Percentiles rank a stretch among this genome's conserved stretches.
These are phyloP conservation scores for Perodicticus potto DNA, from an alignment of 2,797 vertebrate species.

Conservation along the genomic window DNA sequence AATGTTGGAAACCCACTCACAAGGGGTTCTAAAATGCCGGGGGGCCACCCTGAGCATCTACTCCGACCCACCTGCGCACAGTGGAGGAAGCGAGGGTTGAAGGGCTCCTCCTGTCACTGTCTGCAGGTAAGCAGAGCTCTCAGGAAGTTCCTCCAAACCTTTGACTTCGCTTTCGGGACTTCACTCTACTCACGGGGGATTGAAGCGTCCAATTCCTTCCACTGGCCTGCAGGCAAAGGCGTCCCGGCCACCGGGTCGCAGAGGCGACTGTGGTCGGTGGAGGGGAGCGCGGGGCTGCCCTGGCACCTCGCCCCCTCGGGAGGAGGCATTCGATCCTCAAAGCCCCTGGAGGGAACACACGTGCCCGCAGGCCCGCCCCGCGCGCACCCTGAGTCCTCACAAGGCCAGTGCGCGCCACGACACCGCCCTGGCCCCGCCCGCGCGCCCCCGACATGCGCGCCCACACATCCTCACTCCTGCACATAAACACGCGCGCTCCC, in stretches of 20 bases:
- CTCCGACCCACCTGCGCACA: background rate
- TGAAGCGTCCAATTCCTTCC: conserved; percentile 30
- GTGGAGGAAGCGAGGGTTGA: too few relatives aligned
- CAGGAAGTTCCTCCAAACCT: conserved; percentile 63
- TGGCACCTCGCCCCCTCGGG: too few relatives aligned
- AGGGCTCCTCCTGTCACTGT: rapidly evolving
- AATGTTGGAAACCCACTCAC: background rate
- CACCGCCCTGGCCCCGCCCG: background rate
- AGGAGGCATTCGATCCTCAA: background rate
- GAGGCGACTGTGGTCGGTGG: background rate
- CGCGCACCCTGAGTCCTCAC: background rate
- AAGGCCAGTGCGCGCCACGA: background rate
- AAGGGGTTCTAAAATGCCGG: background rate
- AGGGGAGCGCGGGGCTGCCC: background rate
- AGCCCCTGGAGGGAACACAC: background rate
- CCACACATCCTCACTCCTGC: background rate
- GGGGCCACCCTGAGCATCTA: background rate
- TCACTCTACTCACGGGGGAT: background rate
- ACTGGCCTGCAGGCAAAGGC: background rate
- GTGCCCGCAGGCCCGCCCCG: background rate
- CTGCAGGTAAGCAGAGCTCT: background rate
- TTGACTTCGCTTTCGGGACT: conserved; percentile 32
- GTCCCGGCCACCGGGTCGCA: background rate
- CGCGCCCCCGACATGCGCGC: conserved; percentile 22
- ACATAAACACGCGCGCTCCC: background rate